These are phyloP conservation scores for Columba guinea DNA, from an alignment of 2,797 vertebrate species.

Conservation along the genomic window DNA sequence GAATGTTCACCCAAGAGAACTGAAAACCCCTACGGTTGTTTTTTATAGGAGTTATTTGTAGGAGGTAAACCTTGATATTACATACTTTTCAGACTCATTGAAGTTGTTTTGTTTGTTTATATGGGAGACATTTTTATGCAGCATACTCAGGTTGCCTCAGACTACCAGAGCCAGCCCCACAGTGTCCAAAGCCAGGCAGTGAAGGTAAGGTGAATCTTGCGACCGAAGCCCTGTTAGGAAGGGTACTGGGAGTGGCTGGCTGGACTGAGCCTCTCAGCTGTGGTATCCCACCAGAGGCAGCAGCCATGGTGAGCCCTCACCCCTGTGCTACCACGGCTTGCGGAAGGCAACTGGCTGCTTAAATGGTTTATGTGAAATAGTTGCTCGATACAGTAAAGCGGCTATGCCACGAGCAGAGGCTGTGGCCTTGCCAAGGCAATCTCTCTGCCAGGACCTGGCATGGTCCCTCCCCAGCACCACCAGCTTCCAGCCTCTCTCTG, in stretches of 20 bases:
- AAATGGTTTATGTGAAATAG: background rate
- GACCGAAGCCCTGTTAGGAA: background rate
- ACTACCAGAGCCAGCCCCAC: background rate
- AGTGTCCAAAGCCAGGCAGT: background rate
- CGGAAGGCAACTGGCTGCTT: fast-evolving
- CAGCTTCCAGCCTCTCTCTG: fast-evolving
- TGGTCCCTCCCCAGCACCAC: too few relatives aligned
- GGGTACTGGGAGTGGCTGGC: background rate
- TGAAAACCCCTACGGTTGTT: background rate
- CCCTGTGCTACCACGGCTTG: fast-evolving
- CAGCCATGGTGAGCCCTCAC: background rate
- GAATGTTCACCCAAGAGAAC: background rate
- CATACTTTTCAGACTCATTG: background rate
- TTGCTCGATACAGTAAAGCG: fast-evolving
- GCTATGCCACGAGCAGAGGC: background rate
- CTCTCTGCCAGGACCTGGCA: background rate
- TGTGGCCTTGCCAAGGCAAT: background rate
- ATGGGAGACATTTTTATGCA: background rate
- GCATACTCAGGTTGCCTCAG: background rate
- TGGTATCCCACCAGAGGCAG: background rate
- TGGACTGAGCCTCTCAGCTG: background rate
- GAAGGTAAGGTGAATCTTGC: background rate
- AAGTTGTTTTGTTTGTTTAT: background rate
- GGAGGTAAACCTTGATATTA: background rate
- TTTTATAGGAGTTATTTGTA: background rate